A percentile compares a stretch with the other conserved stretches of the same genome.
These are phyloP conservation scores for Bufo gargarizans DNA, from an alignment of 2,113 vertebrate genomes.

Conservation along the genomic window DNA sequence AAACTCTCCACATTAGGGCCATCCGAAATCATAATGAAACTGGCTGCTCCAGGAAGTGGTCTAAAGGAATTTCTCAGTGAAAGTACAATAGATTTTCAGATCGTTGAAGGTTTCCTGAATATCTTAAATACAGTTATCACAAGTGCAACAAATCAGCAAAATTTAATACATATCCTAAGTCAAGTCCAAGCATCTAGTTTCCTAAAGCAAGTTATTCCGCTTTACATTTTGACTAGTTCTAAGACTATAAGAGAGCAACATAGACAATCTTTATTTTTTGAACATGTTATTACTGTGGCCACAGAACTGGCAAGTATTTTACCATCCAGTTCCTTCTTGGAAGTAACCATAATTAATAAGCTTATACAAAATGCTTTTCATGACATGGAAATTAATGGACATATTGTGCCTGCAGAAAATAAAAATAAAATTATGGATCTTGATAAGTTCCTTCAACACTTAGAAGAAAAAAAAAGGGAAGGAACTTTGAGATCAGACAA, in stretches of 20 bases:
- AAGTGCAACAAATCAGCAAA: slow-evolving; percentile 53
- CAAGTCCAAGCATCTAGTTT: slow-evolving; percentile 55
- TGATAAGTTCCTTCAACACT: slow-evolving; percentile 40
- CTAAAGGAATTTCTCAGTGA: slow-evolving; percentile 51
- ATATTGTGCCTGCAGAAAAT: slow-evolving; percentile 30
- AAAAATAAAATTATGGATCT: slow-evolving; percentile 45
- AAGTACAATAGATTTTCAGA: slow-evolving; percentile 5
- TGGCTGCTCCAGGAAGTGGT: slow-evolving; percentile 58
- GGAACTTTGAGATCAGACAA: slow-evolving; percentile 56
- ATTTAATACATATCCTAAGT: slow-evolving; percentile 54
- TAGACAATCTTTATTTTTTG: slow-evolving; percentile 30
- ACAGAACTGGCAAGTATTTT: slow-evolving; percentile 51
- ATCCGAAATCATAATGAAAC: slow-evolving; percentile 55
- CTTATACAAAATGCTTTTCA: slow-evolving; percentile 43
- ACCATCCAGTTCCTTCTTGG: slow-evolving; percentile 49
- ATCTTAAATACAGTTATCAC: slow-evolving; percentile 53
- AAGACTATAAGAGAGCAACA: background rate
- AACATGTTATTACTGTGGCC: slow-evolving; percentile 51
- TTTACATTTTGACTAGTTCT: slow-evolving; percentile 36
- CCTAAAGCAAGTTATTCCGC: slow-evolving; percentile 48
- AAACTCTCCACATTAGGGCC: slow-evolving; percentile 52
- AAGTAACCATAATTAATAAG: slow-evolving; percentile 50
- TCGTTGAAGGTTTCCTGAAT: slow-evolving; percentile 45
- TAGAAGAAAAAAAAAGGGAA: slow-evolving; percentile 57
- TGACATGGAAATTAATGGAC: slow-evolving; percentile 12